Evolutionary conservation across 2,113 vertebrate species (phyloP).

Genomic region (Casuarius casuarius): DNA sequence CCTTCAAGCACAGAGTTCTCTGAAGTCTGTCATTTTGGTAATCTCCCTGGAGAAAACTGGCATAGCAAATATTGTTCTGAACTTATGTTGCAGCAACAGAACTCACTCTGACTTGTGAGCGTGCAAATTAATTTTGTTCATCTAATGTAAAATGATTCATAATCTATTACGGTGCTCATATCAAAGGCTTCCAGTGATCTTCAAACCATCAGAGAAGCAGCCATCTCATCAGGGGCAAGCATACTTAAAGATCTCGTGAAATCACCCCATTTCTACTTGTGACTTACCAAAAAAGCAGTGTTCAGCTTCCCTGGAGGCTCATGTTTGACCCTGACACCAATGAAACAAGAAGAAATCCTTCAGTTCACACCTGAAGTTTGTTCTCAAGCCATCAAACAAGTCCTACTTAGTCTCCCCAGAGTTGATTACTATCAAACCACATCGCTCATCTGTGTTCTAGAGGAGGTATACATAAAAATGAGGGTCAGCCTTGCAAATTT

Average conservation of each 20-base stretch:
- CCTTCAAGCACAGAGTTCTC: background rate
- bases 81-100: background rate
- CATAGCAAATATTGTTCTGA: background rate
- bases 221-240: background rate
- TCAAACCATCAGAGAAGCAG: background rate
- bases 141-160: constrained; percentile 48
- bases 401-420: background rate
- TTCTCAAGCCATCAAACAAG: background rate
- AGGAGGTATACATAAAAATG: background rate
- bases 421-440: background rate
- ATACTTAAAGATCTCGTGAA: background rate
- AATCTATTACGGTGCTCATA: constrained; percentile 3
- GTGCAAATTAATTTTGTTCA: constrained; percentile 19
- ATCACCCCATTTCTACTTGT: background rate
- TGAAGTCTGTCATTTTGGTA: background rate
- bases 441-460: background rate
- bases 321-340: background rate
- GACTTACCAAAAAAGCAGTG: background rate
- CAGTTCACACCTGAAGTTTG: background rate
- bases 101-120: constrained; percentile 1
- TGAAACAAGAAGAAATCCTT: background rate
- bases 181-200: background rate
- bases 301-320: background rate
- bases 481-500: background rate
- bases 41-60: background rate